Percentiles rank a stretch among this genome's conserved stretches.
Evolutionary conservation across 2,113 vertebrate species (phyloP).

Genomic region (Isurus oxyrinchus): DNA sequence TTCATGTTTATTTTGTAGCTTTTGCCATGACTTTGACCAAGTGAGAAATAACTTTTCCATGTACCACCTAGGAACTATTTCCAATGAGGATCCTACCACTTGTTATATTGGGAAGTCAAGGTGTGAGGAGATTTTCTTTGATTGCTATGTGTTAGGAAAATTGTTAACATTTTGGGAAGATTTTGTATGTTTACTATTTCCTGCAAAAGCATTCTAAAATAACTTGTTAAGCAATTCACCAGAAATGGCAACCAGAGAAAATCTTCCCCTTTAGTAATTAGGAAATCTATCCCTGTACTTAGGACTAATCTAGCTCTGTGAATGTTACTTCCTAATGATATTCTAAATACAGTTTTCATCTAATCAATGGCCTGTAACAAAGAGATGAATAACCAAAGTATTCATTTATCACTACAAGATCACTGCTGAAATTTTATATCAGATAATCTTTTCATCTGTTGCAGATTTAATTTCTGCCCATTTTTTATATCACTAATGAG

Average conservation of each 20-base stretch:
- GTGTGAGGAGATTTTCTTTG: neutral
- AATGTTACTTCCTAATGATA: neutral
- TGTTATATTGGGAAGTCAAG: neutral
- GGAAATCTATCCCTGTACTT: neutral
- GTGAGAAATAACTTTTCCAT: neutral
- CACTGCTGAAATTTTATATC: neutral
- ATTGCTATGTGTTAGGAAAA: neutral
- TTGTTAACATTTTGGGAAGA: neutral
- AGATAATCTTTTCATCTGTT: neutral
- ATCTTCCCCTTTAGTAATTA: neutral
- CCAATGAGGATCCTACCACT: neutral
- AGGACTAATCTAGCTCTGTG: neutral
- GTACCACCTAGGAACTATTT: neutral
- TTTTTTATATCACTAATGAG: neutral
- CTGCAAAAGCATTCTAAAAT: neutral
- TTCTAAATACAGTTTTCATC: neutral
- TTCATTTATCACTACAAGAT: neutral
- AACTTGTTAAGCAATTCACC: neutral
- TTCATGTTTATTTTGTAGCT: neutral
- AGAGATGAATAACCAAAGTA: neutral
- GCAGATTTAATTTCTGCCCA: too few species aligned
- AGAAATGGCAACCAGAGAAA: neutral
- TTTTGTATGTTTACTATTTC: neutral
- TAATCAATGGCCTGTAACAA: neutral
- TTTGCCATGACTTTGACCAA: neutral